A percentile compares a stretch with the other conserved stretches of the same genome.
Evolutionary conservation across 2,888 invertebrate species (phyloP).

Genomic region (Tachina lurida): DNA sequence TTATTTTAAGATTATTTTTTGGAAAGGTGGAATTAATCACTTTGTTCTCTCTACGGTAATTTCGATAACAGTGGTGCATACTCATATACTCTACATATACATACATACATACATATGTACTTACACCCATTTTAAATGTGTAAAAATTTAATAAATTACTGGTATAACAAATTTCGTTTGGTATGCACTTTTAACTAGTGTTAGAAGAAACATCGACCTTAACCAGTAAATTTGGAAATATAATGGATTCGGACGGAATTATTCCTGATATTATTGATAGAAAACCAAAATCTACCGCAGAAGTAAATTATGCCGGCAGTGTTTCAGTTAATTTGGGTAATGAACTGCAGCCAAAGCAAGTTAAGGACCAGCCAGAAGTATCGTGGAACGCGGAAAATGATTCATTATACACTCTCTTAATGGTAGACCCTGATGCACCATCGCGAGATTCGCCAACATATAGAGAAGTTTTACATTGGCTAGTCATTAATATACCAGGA

Average conservation of each 20-base stretch:
- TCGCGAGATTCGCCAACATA: constrained; percentile 90
- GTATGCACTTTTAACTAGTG: not conserved
- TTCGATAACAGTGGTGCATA: not conserved
- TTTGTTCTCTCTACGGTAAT: not conserved
- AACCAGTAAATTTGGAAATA: not conserved
- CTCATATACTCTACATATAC: not conserved
- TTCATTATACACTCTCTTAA: constrained; percentile 79
- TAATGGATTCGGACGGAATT: constrained; percentile 78
- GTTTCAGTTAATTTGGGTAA: constrained; percentile 86
- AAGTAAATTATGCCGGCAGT: constrained; percentile 80
- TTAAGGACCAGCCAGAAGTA: constrained; percentile 80
- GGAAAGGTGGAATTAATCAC: not conserved
- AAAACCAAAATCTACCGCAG: constrained; percentile 74
- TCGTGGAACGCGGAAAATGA: constrained; percentile 77
- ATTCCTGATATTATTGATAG: constrained; percentile 79
- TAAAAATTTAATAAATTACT: not conserved
- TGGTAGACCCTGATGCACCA: constrained; percentile 93
- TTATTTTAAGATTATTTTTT: not conserved
- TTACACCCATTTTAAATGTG: no score
- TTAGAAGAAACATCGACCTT: not conserved
- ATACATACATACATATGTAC: not conserved
- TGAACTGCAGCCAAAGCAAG: constrained; percentile 88
- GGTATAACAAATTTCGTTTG: not conserved
- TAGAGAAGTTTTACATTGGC: constrained; percentile 96
- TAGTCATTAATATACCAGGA: constrained; percentile 93